phyloP scores from a whole-genome alignment of 2,113 vertebrate species.

The Labrus mixtus region DNA sequence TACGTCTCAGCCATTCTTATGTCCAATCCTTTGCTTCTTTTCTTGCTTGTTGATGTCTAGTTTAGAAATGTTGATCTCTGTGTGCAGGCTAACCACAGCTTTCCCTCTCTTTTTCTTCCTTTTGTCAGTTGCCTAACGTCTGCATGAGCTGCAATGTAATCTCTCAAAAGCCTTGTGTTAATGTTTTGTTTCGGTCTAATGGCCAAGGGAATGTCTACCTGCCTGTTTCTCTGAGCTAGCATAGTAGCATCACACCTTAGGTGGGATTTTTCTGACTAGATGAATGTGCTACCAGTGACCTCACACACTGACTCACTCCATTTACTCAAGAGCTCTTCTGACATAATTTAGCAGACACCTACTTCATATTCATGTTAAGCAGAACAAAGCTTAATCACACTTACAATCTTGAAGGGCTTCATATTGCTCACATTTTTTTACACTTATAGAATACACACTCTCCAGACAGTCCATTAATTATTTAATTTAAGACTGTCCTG shows the following conservation, averaged over 20 bases:
- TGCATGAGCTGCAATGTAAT: conserved; percentile 74
- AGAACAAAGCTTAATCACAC: conserved; percentile 5
- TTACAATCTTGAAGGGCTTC: conserved; percentile 46
- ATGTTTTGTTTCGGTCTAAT: conserved; percentile 61
- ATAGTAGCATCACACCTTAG: conserved; percentile 39
- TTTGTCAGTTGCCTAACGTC: conserved; percentile 65
- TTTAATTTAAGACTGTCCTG: conserved; percentile 32
- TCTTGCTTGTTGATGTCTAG: conserved; percentile 65
- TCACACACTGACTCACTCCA: conserved; percentile 30
- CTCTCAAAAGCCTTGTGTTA: conserved; percentile 45
- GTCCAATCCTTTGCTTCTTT: conserved; percentile 61
- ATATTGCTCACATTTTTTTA: conserved; percentile 37
- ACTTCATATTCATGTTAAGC: conserved; percentile 36
- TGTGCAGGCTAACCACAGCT: conserved; percentile 65
- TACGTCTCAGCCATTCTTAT: conserved; percentile 19
- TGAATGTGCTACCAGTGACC: conserved; percentile 65
- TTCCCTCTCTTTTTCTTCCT: conserved; percentile 52
- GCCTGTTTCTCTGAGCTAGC: conserved; percentile 80
- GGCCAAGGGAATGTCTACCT: conserved; percentile 76
- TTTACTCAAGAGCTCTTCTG: conserved; percentile 33
- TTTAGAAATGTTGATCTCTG: conserved; percentile 45
- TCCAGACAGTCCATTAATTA: conserved; percentile 14
- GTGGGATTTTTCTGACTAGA: conserved; percentile 50
- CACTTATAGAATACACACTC: conserved; percentile 22
- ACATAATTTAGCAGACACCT: conserved; percentile 43